Conservation (phyloP, 2,888 invertebrate species). For the Agonopterix subpropinquella region DNA sequence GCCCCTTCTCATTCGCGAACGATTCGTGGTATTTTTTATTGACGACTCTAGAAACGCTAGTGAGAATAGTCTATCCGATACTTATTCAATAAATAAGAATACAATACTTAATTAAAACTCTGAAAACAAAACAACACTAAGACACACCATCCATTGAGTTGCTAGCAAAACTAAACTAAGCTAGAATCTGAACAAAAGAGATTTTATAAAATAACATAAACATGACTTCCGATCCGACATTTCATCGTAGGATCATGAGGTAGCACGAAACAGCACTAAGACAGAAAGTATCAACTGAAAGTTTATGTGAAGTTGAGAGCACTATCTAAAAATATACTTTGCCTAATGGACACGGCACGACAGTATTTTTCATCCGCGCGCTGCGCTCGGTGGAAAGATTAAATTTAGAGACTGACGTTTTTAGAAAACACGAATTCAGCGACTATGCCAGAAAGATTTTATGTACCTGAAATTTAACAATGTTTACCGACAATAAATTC, state of each 20-base stretch:
- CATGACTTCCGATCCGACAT: no score
- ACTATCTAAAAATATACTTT: slow-evolving; percentile 56
- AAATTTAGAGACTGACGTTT: slow-evolving; percentile 59
- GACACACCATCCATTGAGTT: no score
- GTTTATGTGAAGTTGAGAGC: slow-evolving; percentile 36
- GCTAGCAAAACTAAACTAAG: no score
- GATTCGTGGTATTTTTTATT: slow-evolving; percentile 75
- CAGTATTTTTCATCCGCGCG: slow-evolving; percentile 53
- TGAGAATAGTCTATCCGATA: slow-evolving; percentile 43
- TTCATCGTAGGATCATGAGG: neutral
- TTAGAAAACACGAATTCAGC: slow-evolving; percentile 48
- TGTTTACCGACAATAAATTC: slow-evolving; percentile 9
- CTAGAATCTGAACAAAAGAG: no score
- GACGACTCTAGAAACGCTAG: slow-evolving; percentile 67
- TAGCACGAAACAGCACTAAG: slow-evolving; percentile 15
- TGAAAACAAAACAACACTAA: no score
- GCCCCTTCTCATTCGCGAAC: slow-evolving; percentile 67
- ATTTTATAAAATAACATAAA: no score
- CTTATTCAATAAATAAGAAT: slow-evolving; percentile 15
- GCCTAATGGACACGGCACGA: slow-evolving; percentile 60
- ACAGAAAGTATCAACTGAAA: slow-evolving; percentile 23
- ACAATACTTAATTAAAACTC: no score
- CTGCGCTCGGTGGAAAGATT: slow-evolving; percentile 49
- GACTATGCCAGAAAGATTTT: slow-evolving; percentile 19
- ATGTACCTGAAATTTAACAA: slow-evolving; percentile 14